Evolutionary conservation across 2,888 invertebrate genomes (phyloP).

Genomic region (Chrysolina oricalcia): DNA sequence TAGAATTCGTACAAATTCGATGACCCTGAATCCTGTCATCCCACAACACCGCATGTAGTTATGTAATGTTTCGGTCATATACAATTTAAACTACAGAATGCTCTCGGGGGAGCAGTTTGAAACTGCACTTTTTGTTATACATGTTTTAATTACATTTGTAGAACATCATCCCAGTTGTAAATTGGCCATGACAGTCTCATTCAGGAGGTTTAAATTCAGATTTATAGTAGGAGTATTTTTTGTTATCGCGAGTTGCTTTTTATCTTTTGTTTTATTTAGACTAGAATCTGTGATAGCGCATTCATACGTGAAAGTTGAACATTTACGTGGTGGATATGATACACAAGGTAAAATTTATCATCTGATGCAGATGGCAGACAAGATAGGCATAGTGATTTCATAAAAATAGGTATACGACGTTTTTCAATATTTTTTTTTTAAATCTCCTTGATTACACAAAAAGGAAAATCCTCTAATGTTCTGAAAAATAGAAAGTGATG

Average conservation of each 20-base stretch:
- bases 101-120: not conserved
- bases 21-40: not conserved
- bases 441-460: too few species aligned
- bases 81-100: not conserved
- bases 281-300: too few species aligned
- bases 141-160: constrained; percentile 13
- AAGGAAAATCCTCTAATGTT: too few species aligned
- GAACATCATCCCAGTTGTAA: constrained; percentile 12
- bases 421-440: too few species aligned
- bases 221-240: not conserved
- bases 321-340: too few species aligned
- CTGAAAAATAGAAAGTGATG: too few species aligned
- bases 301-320: too few species aligned
- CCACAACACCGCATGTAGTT: not conserved
- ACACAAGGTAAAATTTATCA: too few species aligned
- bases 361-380: too few species aligned
- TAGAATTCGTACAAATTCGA: not conserved
- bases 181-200: constrained; percentile 11
- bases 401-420: too few species aligned
- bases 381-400: too few species aligned
- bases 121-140: not conserved
- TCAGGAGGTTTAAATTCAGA: not conserved
- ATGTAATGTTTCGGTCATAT: not conserved
- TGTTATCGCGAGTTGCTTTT: not conserved
- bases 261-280: constrained; percentile 4